Base-by-base conservation (phyloP, 2,797 vertebrate species). In the Epinephelus malabaricus region DNA sequence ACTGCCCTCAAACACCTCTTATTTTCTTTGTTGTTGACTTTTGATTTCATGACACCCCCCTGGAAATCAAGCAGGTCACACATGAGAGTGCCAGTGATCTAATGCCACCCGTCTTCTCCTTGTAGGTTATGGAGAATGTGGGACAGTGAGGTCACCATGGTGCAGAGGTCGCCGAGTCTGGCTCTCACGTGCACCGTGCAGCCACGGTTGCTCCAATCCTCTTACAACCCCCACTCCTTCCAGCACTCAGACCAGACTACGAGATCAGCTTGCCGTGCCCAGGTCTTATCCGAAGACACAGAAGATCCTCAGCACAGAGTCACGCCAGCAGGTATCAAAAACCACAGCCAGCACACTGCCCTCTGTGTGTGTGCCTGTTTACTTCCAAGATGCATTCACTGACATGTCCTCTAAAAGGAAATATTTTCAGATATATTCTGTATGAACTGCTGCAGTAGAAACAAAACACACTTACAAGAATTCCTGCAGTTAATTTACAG, bases 241-340 rank as follows among this genome's bases (percentile, higher is more conserved):
- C 82, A 83, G 85, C 89, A 71, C 86, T 89, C 81, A 80, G 81
- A 76, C 73, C 82, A 90, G 91, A 92, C 91, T 85, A 78, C 74
- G 61, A 91, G 91, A 91, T 94, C 88, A 88, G 87, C 89, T 76
- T 60, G 67, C 74, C 61, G 67, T 74, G 71, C 71, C 74, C 86
- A 82, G 74, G 87, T 91, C 89, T 94, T 92, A 93, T 92, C 92
- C 90, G 38, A 84, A 91, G 86, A 85, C 25, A 53, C 63, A 27
- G 82, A 25, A 90, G 86, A 90, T 89, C 84, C 84, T 89, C 69
- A 6, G 50, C 0, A 67, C 74, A 58, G 70, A 82, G 91, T 92
- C 92, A 94, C 90, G 90, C 87, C 86, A 92, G 85, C 88, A 91
- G 78, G 84, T 90, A 93, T 91, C 89, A 92, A 91, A 92, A 69